These are phyloP conservation scores for Hippasteria phrygiana DNA, from an alignment of 53 echinoderm and acorn worm species.

Conservation along the genomic window DNA sequence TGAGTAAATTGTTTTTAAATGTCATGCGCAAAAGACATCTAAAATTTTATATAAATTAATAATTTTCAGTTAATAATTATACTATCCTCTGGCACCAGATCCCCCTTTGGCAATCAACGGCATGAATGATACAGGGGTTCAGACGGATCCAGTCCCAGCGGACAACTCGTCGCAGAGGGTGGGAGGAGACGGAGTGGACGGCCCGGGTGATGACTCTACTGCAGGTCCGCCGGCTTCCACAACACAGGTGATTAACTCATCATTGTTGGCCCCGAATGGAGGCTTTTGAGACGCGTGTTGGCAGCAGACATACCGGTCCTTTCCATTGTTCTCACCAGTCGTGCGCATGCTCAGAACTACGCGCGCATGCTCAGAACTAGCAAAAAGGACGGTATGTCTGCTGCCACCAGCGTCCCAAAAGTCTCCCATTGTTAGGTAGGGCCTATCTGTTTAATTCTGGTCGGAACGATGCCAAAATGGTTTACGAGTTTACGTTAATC, in stretches of 20 bases:
- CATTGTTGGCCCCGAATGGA: no score
- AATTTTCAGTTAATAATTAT: background rate
- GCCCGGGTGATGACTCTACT: background rate
- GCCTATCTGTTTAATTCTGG: background rate
- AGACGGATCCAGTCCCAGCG: conserved; percentile 37
- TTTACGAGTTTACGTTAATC: background rate
- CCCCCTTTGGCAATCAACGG: background rate
- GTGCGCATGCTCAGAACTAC: no score
- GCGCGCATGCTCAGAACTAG: no score
- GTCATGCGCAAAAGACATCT: no score
- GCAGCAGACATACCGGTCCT: no score
- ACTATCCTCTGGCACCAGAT: background rate
- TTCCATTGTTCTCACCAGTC: no score
- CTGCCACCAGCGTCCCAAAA: no score
- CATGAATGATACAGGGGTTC: conserved; percentile 21
- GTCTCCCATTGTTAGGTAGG: no score
- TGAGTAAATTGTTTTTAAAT: no score
- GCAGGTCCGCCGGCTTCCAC: background rate
- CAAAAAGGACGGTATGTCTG: no score
- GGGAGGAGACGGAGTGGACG: conserved; percentile 18
- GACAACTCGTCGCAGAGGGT: background rate
- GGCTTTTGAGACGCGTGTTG: no score
- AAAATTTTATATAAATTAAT: no score
- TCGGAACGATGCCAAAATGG: background rate
- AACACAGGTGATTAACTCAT: background rate